Evolutionary conservation across 2,113 vertebrate species (phyloP), one percentile per base, ranked within the genome.

Genomic region (Calidris pygmaea): DNA sequence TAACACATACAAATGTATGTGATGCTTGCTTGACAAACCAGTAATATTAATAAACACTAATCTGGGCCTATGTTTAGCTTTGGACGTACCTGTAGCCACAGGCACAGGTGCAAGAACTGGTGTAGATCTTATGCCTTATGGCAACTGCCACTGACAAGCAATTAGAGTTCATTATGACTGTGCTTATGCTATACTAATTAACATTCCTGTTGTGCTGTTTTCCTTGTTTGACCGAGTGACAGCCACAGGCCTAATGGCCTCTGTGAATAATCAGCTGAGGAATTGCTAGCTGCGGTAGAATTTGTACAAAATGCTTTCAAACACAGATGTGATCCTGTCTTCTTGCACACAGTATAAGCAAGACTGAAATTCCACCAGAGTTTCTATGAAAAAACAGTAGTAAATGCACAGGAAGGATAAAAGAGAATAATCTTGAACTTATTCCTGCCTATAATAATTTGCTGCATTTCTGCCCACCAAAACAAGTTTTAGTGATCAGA

Each of bases 171-270:
- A 98, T 99, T 98, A 99, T 98, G 97, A 94, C 73, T 96, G 95
- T 97, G 96, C 98, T 98, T 98, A 98, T 98, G 98, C 93, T 96
- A 92, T 97, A 96, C 98, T 99, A 99, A 99, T 99, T 98, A 99
- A 98, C 96, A 84, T 97, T 97, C 96, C 97, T 98, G 98, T 98
- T 98, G 97, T 96, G 97, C 89, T 93, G 83, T 96, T 97, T 98
- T 96, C 87, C 87, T 82, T 94, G 74, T 93, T 92, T 93, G 98
- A 96, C 97, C 96, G 4, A 95, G 97, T 97, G 97, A 95, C 97
- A 96, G 94, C 96, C 97, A 97, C 95, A 95, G 96, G 96, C 97
- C 96, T 93, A 71, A 91, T 95, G 96, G 96, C 96, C 97, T 95
- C 79, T 56, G 72, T 96, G 97, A 96, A 93, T 95, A 62, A 95